Base-by-base conservation (phyloP, 2,888 invertebrate species). In the Artemia sinica region DNA sequence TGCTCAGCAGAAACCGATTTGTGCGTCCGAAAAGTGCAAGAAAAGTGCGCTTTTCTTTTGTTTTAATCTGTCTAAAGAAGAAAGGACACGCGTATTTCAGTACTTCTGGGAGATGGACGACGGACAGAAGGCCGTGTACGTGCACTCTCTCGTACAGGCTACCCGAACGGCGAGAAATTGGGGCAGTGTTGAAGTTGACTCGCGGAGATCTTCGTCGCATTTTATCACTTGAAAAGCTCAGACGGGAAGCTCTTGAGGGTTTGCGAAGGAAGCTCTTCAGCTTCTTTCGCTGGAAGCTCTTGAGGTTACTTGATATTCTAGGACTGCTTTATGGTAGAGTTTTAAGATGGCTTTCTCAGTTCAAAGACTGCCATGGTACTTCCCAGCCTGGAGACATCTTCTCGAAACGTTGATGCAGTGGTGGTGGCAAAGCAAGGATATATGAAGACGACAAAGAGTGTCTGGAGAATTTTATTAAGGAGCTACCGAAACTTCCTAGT, bases 401-500 rank as follows among this genome's bases (percentile, higher is more conserved):
- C 18, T 18, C 18, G 18, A 18, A 18, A 18, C 18, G 18, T 18
- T 18, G 18, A 18, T 18, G 18, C 18, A 18, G 18, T 18, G 18
- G 18, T 18, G 18, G 18, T 18, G 18, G 18, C 18, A 18, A 18
- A 18, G 18, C 18, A 18, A 18, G 18, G 18, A 18, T 18, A 18
- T 18, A 18, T 18, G 18, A 18, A 18, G 18, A 18, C 18, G 18
- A 18, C 18, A 18, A 18, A 18, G 18, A 18, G 18, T 18, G 18
- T 18, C 18, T 18, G 18, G 18, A 18, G 18, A 58, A 58, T n/a
- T 58, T 58, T 58, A 58, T 58, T 14, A 13, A 58, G 13, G 58
- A 58, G 14, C 58, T 58, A n/a, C 58, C 58, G 58, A 58, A 58
- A 14, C 58, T 58, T 58, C 58, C 58, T 58, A 58, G 58, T 58